phyloP scores from a whole-genome alignment of 2,113 vertebrate genomes.

The Hemicordylus capensis region DNA sequence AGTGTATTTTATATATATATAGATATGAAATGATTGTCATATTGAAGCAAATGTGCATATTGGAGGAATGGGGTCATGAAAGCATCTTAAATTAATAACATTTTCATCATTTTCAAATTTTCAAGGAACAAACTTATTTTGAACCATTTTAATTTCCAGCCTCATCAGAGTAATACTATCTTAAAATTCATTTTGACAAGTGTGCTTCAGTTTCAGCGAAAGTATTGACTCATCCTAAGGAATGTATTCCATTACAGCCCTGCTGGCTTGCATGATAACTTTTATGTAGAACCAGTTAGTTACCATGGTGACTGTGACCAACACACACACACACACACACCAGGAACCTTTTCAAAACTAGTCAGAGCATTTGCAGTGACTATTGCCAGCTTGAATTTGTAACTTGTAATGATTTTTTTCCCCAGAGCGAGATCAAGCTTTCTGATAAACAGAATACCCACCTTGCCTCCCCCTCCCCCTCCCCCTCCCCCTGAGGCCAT shows the following conservation, averaged over 20 bases:
- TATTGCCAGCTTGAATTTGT: slow-evolving; percentile 19
- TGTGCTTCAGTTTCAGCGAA: slow-evolving; percentile 74
- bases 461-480: not conserved
- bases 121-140: slow-evolving; percentile 43
- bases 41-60: not conserved
- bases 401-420: slow-evolving; percentile 15
- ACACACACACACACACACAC: slow-evolving; percentile 73
- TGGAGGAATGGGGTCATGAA: not conserved
- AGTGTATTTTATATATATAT: too few relatives aligned
- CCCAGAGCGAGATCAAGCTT: slow-evolving; percentile 7
- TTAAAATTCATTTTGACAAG: slow-evolving; percentile 69
- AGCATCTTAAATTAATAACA: slow-evolving; percentile 24
- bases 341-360: slow-evolving; percentile 62
- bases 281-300: slow-evolving; percentile 74
- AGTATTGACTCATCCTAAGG: slow-evolving; percentile 77
- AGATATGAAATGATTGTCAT: not conserved
- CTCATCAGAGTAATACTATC: slow-evolving; percentile 46
- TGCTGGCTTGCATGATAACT: slow-evolving; percentile 69
- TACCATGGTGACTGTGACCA: slow-evolving; percentile 65
- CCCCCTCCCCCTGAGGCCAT: not conserved
- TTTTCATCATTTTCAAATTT: slow-evolving; percentile 41
- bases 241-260: slow-evolving; percentile 84
- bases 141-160: slow-evolving; percentile 60
- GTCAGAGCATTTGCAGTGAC: slow-evolving; percentile 49
- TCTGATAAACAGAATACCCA: not conserved